phyloP scores from a whole-genome alignment of 2,113 vertebrate species.

The Poeciliopsis turrubarensis region DNA sequence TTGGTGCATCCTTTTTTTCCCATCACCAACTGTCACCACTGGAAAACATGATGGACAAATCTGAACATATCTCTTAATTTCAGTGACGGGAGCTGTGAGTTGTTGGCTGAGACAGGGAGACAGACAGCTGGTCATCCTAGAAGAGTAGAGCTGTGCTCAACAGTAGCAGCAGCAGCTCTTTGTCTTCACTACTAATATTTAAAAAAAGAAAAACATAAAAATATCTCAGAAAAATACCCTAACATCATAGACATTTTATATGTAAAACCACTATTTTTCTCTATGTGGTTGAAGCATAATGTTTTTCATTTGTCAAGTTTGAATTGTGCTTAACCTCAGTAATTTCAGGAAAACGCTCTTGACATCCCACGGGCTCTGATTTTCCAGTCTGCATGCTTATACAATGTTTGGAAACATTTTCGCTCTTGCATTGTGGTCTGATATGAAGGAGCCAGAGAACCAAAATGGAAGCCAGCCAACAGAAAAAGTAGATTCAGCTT shows the following conservation, averaged over 20 bases:
- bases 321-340: slow-evolving; percentile 44
- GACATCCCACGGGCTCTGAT: slow-evolving; percentile 44
- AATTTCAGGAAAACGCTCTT: slow-evolving; percentile 25
- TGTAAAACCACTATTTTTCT: slow-evolving; percentile 17
- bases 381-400: slow-evolving; percentile 47
- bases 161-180: slow-evolving; percentile 36
- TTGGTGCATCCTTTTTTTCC: slow-evolving; percentile 49
- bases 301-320: slow-evolving; percentile 45
- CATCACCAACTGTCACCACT: slow-evolving; percentile 64
- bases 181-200: slow-evolving; percentile 21
- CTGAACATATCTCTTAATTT: slow-evolving; percentile 51
- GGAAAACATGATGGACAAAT: slow-evolving; percentile 52
- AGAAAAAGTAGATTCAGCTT: slow-evolving; percentile 27
- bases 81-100: slow-evolving; percentile 35
- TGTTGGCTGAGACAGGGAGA: slow-evolving; percentile 39
- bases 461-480: slow-evolving; percentile 49
- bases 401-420: slow-evolving; percentile 64
- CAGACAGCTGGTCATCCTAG: slow-evolving; percentile 51
- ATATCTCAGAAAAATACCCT: not conserved
- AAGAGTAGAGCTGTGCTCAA: slow-evolving; percentile 31
- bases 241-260: slow-evolving; percentile 1
- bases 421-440: slow-evolving; percentile 52
- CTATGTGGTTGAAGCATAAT: slow-evolving; percentile 36
- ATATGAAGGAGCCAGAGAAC: slow-evolving; percentile 40
- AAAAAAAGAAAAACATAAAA: not conserved